Evolutionary conservation across 2,113 vertebrate species (phyloP), one percentile per base, ranked within the genome.

Genomic region (Eidolon helvum): DNA sequence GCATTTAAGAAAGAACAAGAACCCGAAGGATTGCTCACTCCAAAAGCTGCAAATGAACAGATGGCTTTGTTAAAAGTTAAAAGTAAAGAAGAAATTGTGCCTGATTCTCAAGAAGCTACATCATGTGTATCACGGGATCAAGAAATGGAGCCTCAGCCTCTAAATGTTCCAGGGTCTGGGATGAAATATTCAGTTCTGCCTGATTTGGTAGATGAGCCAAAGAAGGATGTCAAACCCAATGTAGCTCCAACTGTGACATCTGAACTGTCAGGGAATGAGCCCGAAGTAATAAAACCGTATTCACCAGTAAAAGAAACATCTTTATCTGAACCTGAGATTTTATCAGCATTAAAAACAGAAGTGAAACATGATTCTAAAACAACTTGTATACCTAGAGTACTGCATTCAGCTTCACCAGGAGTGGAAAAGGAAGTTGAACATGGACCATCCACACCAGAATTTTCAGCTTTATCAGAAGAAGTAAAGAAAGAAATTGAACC

Each of bases 101-200:
- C 65, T 4, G 35, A 75, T 80, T 92, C 94, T 77, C 96, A 96
- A 94, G 93, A 91, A 94, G 83, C 83, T 35, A 66, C 30, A 78
- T 72, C 74, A 69, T 63, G 35, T 93, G 48, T 30, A 57, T 77
- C 82, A 63, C 57, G 18, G 85, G 86, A 94, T 96, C 93, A 95
- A 86, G 89, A 96, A 91, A 82, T 63, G 65, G 93, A 96, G 59
- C 83, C 89, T 78, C 93, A 65, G 95, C 65, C 55, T 85, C 83
- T 96, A 97, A 97, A 83, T 80, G 91, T 96, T 96, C 91, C 92
- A 89, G 79, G 24, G 59, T 85, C 95, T 90, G 96, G 48, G 89
- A 92, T 63, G 79, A 89, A 97, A 93, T 71, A 88, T 55, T 96
- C 97, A 91, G 65, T 87, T 96, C 63, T 86, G 38, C 45, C 96